Base-by-base conservation (phyloP, 1,140 invertebrate genomes). In the Rhopalosiphum padi region DNA sequence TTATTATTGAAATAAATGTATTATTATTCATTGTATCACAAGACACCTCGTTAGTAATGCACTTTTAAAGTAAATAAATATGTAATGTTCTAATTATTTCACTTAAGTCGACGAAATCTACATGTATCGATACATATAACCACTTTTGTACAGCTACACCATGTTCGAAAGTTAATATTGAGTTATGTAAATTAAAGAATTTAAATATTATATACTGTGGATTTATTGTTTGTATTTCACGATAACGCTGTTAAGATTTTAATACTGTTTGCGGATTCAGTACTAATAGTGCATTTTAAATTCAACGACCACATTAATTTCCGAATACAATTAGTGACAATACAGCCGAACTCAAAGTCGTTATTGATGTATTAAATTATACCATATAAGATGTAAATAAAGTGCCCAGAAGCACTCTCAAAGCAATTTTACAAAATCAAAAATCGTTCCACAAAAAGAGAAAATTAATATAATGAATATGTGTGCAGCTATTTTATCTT, bases 71-170 rank as follows among this genome's bases (percentile, higher is more conserved):
- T 91, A 91, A 91, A 91, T 82, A 82, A 51, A 83, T 85, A 43
- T 91, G 41, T 82, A 35, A 53, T 55, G 48, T 85, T 92, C 43
- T 83, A 85, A 92, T 92, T 92, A 85, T 92, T 92, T 92, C 48
- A 22, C 43, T 53, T 23, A 18, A 30, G n/a, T 37, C 48, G 23
- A 30, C 46, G 8, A 83, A 92, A 92, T 82, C 43, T 83, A 82
- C 48, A 85, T 55, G 9, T 11, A 30, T 8, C 0, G 21, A 37
- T 43, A 23, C 18, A n/a, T n/a, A 77, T 15, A 77, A 23, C 60
- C n/a, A 77, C 60, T 77, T 11, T n/a, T 7, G 4, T 77, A n/a
- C 77, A 0, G 82, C 77, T 1, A 21, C 46, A 11, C 48, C 2
- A 11, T 37, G 4, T 85, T 85, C 22, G 25, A 53, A 85, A 92